Evolutionary conservation across 1,140 invertebrate genomes (phyloP), one percentile per base, ranked within the genome.

Genomic region (Phthorimaea operculella): DNA sequence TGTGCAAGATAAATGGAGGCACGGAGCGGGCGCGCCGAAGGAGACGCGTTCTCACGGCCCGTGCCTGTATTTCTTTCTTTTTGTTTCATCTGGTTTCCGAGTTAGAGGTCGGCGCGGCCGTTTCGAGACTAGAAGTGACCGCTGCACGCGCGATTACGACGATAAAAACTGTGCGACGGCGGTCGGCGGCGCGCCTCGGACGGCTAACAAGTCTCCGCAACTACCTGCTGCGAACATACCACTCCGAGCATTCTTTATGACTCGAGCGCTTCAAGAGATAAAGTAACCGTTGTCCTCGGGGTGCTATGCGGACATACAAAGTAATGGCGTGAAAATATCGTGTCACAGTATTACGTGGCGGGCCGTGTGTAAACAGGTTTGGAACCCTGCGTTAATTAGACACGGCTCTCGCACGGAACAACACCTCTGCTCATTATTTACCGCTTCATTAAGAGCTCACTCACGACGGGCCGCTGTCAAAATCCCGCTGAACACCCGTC

Each of bases 21-120:
- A 68, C 64, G 61, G 63, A 66, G 59, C 68, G 62, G 54, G 58
- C 70, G 70, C 70, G 64, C 60, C 68, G 56, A 63, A 72, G 74
- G 74, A 79, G 81, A 76, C 74, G 73, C 75, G 79, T 83, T 84
- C 81, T 84, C 81, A 84, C 81, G 81, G 81, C 81, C 81, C 79
- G 79, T 79, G 78, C 79, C 71, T 72, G 70, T 65, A 70, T 74
- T 72, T 70, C 68, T 67, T 73, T 77, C 68, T 82, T 82, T 84
- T 82, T 82, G 69, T 79, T 76, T 74, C 73, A 73, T 79, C 74
- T 79, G 64, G 75, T 78, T 80, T 76, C 75, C 75, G 70, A 82
- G 79, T 79, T 84, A 82, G 76, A 84, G 79, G 81, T 80, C 77
- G 80, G 54, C 63, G 48, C 56, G 64, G 67, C 62, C 66, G 72